These are phyloP conservation scores for Ormyrus pomaceus DNA, from an alignment of 2,888 invertebrate species.

Conservation along the genomic window DNA sequence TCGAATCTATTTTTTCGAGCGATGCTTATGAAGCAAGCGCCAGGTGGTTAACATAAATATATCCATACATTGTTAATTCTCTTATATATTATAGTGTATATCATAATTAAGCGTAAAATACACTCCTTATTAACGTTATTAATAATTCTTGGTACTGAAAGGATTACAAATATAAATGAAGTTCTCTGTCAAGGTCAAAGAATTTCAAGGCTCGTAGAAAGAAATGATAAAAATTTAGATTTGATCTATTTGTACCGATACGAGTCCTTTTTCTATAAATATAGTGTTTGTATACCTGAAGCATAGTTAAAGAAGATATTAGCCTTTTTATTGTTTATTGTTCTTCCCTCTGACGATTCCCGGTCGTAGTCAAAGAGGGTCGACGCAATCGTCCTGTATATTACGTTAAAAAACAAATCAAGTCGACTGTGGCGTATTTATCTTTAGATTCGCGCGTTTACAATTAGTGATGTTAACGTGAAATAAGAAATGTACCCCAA, in stretches of 20 bases:
- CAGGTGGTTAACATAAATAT: slow-evolving; percentile 23
- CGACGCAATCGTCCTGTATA: slow-evolving; percentile 1
- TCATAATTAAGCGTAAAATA: slow-evolving; percentile 30
- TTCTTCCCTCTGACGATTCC: slow-evolving; percentile 5
- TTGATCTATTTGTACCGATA: slow-evolving; percentile 24
- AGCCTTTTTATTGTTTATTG: slow-evolving; percentile 31
- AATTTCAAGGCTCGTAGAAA: slow-evolving; percentile 16
- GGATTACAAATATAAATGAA: slow-evolving; percentile 11
- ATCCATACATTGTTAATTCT: slow-evolving; percentile 43
- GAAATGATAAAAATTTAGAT: background rate
- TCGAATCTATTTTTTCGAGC: slow-evolving; percentile 8
- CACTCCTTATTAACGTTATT: slow-evolving; percentile 31
- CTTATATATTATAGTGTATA: slow-evolving; percentile 33
- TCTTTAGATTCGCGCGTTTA: slow-evolving; percentile 11
- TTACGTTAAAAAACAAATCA: slow-evolving; percentile 13
- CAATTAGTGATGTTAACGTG: slow-evolving; percentile 22
- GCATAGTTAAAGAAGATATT: slow-evolving; percentile 23
- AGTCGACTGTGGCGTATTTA: background rate
- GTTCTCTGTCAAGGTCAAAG: background rate
- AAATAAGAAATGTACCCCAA: background rate
- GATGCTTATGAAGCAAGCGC: slow-evolving; percentile 3
- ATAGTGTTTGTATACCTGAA: slow-evolving; percentile 18
- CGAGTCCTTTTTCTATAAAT: slow-evolving; percentile 11
- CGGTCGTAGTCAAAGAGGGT: background rate
- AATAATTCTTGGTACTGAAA: slow-evolving; percentile 24